phyloP scores from a whole-genome alignment of 2,888 invertebrate genomes.

The Galerucella pusilla region DNA sequence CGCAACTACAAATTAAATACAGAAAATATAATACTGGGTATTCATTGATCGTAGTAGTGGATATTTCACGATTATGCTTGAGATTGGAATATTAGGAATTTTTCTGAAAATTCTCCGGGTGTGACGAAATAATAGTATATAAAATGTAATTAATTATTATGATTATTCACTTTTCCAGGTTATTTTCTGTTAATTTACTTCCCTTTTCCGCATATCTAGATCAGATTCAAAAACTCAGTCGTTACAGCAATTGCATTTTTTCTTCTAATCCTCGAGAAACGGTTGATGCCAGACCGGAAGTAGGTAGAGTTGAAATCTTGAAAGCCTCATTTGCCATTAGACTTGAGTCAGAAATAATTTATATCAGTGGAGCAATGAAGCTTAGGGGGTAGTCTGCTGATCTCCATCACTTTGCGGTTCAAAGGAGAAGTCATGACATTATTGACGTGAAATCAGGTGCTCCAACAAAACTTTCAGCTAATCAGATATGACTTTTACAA shows the following conservation, averaged over 20 bases:
- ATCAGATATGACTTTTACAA: too few relatives aligned
- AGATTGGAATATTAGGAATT: too few relatives aligned
- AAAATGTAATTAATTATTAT: neutral
- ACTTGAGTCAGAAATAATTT: slow-evolving; percentile 45
- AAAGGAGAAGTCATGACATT: too few relatives aligned
- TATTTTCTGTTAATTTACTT: slow-evolving; percentile 6
- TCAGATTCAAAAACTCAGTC: slow-evolving; percentile 22
- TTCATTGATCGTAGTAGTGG: too few relatives aligned
- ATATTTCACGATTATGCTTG: too few relatives aligned
- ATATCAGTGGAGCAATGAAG: slow-evolving; percentile 59
- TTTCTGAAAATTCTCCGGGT: too few relatives aligned
- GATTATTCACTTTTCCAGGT: neutral
- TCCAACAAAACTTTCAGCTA: too few relatives aligned
- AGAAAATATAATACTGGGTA: too few relatives aligned
- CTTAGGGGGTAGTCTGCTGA: slow-evolving; percentile 49
- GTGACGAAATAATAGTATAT: neutral
- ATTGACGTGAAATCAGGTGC: too few relatives aligned
- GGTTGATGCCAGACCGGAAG: neutral
- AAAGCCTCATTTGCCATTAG: slow-evolving; percentile 41
- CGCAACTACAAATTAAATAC: too few relatives aligned
- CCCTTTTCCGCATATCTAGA: neutral
- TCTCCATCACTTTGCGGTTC: slow-evolving; percentile 36
- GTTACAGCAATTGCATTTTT: slow-evolving; percentile 26
- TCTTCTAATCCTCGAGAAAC: slow-evolving; percentile 30
- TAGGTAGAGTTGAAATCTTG: slow-evolving; percentile 13